Base-by-base conservation (phyloP, 2,113 vertebrate genomes). In the Malurus alboscapulatus region DNA sequence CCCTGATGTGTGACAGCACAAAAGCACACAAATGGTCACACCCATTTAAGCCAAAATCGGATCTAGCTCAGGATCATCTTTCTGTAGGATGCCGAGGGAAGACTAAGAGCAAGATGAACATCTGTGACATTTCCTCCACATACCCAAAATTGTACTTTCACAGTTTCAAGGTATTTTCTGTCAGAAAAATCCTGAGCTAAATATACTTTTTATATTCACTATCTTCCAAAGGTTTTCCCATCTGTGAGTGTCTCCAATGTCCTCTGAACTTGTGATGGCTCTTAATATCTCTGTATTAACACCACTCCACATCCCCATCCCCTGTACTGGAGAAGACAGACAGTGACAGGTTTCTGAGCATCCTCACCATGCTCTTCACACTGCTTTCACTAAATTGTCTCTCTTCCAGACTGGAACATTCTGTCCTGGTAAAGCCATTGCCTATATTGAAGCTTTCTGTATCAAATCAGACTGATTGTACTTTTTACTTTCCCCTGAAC, bases 241-340 rank as follows among this genome's bases (percentile, higher is more conserved):
- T 16, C 24, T 12, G 1, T 27, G 14, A 61, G 21, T 26, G 13
- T 88, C 53, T 81, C 16, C 24, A 53, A 1, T 14, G 26, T 48
- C 14, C n/a, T 25, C 30, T 81, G 44, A 84, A 55, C 6, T 58
- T 24, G 24, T 2, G 19, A 27, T 32, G 57, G 9, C 16, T 65
- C 58, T 53, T 57, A 65, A 10, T 62, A 86, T 44, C n/a, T 71
- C 68, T 30, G 4, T 44, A 22, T 53, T 48, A 63, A 44, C 7
- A 29, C 7, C 14, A 29, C 16, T 50, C 8, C 4, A 1, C 1
- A 11, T 1, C 5, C 6, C 6, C 25, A 53, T 34, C 4, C 24
- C n/a, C 44, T 59, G 27, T 44, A 8, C 9, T 48, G 45, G 20
- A 84, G 72, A 72, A 74, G 25, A 42, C 19, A 36, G 17, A 0